Base-by-base conservation (phyloP, 2,797 vertebrate genomes). In the Luscinia megarhynchos region DNA sequence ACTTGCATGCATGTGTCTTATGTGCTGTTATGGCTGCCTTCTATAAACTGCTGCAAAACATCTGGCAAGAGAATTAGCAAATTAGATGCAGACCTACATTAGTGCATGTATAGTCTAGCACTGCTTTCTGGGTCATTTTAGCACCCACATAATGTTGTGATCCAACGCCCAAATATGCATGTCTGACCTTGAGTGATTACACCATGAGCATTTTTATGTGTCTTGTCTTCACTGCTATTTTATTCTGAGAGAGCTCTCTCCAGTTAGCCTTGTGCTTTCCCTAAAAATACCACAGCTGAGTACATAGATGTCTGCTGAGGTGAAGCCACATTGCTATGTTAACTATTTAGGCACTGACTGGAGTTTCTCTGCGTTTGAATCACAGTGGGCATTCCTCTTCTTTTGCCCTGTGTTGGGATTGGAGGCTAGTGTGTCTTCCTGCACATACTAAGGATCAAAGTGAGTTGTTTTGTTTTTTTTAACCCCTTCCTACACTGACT, bases 301-400 rank as follows among this genome's bases (percentile, higher is more conserved):
- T 19, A 20, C 6, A 23, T 15, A 20, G 15, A 3, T 22, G 9
- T 12, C n/a, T 82, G 20, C 66, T 61, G 30, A 78, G 26, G 26
- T 22, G 15, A 73, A 77, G 29, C 36, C 59, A 24, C 13, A n/a
- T 9, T 1, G 2, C 48, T 41, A 1, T 43, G 13, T 64, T 83
- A 73, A 59, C 10, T 64, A n/a, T 15, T 36, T 34, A 59, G 26
- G 7, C 6, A 8, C 11, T 58, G 20, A 5, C 12, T 73, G 51
- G 34, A 51, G 6, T n/a, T 72, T 16, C 79, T 27, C 21, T 54
- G 16, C 19, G 10, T 61, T 59, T 3, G 6, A 10, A 23, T 14
- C 32, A 11, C 0, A 0, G 46, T 10, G 10, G 5, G 5, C 2
- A 4, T 61, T 73, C 18, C 6, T 30, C 5, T 34, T 40, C 20